Conservation (phyloP, 2,888 invertebrate species). For the Cremastinae sp. region DNA sequence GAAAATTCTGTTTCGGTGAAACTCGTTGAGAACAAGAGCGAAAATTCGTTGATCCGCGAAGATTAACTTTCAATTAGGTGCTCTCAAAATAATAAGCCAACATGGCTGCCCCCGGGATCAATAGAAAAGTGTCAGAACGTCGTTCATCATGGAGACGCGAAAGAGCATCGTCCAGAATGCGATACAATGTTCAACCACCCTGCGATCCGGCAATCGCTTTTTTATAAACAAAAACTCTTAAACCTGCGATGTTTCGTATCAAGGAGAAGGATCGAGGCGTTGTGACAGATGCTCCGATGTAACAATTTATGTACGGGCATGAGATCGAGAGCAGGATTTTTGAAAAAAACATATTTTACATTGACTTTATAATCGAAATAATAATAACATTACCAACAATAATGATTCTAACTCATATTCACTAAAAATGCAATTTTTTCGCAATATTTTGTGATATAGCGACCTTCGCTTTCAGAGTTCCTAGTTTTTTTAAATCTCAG, state of each 20-base stretch:
- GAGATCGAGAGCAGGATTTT: slow-evolving; percentile 9
- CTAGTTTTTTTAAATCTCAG: slow-evolving; percentile 57
- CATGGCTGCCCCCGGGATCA: slow-evolving; percentile 72
- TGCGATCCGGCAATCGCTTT: slow-evolving; percentile 16
- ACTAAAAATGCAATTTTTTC: slow-evolving; percentile 18
- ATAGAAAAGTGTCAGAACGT: slow-evolving; percentile 70
- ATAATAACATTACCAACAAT: no score
- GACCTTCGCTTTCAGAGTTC: slow-evolving; percentile 55
- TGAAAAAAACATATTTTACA: slow-evolving; percentile 10
- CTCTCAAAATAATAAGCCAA: slow-evolving; percentile 60
- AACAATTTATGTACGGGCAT: background rate
- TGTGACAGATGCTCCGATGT: slow-evolving; percentile 3
- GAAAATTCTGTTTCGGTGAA: slow-evolving; percentile 10
- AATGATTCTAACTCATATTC: no score
- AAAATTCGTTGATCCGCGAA: background rate
- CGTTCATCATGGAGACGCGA: slow-evolving; percentile 54
- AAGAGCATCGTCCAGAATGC: slow-evolving; percentile 26
- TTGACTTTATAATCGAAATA: background rate
- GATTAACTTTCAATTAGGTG: slow-evolving; percentile 15
- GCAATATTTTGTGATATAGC: slow-evolving; percentile 45
- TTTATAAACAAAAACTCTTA: slow-evolving; percentile 19
- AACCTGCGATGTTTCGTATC: slow-evolving; percentile 20
- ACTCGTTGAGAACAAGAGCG: slow-evolving; percentile 6
- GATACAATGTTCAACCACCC: slow-evolving; percentile 20
- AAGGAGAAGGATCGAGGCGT: slow-evolving; percentile 12